A percentile compares a stretch with the other conserved stretches of the same genome.
Conservation (phyloP, 2,797 vertebrate genomes). For the Myripristis murdjan region DNA sequence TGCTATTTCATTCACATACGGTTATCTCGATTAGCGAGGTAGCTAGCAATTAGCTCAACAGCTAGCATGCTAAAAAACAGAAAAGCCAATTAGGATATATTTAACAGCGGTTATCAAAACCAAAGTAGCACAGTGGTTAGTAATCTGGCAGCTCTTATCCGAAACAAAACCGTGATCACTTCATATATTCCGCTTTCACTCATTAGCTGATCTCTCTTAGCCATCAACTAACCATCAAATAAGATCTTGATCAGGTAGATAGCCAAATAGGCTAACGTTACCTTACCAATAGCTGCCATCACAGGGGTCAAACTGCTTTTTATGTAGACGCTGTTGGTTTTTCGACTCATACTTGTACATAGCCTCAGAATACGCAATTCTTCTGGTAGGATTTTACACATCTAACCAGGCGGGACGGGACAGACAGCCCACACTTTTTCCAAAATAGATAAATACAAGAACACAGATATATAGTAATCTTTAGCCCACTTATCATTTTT, state of each 20-base stretch:
- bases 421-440: no score
- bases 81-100: slow-evolving; percentile 36
- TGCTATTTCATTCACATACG: slow-evolving; percentile 73
- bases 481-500: no score
- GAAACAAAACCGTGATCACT: neutral
- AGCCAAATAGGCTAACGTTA: slow-evolving; percentile 57
- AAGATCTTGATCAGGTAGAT: slow-evolving; percentile 22
- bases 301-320: slow-evolving; percentile 48
- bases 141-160: rapidly evolving
- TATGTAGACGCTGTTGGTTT: slow-evolving; percentile 11
- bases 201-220: neutral
- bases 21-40: slow-evolving; percentile 68
- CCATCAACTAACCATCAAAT: neutral
- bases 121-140: neutral
- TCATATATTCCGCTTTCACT: neutral
- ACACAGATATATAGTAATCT: no score
- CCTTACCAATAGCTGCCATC: slow-evolving; percentile 41
- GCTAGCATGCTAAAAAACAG: slow-evolving; percentile 63
- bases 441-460: no score
- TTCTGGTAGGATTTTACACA: neutral
- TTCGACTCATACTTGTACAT: neutral
- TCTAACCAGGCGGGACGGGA: neutral
- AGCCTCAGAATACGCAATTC: neutral
- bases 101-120: slow-evolving; percentile 32
- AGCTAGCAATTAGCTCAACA: slow-evolving; percentile 70